Percentiles rank a stretch among this genome's conserved stretches.
Evolutionary conservation across 2,113 vertebrate genomes (phyloP).

Genomic region (Odontophorus gujanensis): DNA sequence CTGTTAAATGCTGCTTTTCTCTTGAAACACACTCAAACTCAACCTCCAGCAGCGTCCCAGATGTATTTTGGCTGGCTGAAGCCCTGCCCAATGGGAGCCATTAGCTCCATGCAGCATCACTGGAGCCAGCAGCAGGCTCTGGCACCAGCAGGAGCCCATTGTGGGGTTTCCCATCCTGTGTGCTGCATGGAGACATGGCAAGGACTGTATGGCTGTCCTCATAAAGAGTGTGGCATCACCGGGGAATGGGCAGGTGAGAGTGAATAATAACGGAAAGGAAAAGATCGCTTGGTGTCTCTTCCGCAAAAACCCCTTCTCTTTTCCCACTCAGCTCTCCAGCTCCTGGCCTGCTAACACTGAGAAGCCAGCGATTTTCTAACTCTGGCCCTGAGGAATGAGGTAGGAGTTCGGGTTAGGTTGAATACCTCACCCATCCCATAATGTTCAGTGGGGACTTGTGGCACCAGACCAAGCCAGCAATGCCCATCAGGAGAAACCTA

Average conservation of each 20-base stretch:
- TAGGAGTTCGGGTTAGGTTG: background rate
- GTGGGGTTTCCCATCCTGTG: rapidly evolving
- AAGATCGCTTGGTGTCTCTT: background rate
- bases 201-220: rapidly evolving
- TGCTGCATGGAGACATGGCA: background rate
- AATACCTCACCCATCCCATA: background rate
- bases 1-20: background rate
- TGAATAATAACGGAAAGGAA: background rate
- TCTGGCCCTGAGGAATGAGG: background rate
- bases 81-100: background rate
- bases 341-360: background rate
- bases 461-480: background rate
- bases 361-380: too few species aligned
- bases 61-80: background rate
- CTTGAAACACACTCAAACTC: background rate
- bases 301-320: background rate
- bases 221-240: background rate
- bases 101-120: rapidly evolving
- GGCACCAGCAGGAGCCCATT: background rate
- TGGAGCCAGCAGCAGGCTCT: rapidly evolving
- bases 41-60: background rate
- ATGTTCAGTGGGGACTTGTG: background rate
- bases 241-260: background rate
- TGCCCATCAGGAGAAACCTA: background rate
- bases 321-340: background rate